Evolutionary conservation across 2,888 invertebrate species (phyloP).

Genomic region (Eupithecia subumbrata): DNA sequence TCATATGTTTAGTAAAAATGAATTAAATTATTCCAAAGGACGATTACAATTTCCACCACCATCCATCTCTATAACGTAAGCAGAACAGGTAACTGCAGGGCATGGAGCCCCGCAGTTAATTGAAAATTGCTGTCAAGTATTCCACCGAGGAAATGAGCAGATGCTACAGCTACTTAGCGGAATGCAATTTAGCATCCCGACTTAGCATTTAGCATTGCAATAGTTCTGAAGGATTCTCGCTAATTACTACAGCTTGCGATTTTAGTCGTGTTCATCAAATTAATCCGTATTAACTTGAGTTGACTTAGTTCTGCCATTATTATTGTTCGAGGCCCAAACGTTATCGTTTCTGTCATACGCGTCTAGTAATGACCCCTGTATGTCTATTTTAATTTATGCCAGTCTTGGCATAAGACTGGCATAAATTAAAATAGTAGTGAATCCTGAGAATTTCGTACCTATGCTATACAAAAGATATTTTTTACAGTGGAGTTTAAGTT

Average conservation of each 20-base stretch:
- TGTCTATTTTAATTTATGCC: background rate
- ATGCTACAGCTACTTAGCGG: conserved; percentile 47
- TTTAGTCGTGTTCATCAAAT: background rate
- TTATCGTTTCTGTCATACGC: background rate
- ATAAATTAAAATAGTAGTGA: background rate
- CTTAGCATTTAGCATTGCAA: conserved; percentile 33
- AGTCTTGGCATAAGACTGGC: background rate
- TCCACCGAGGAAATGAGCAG: conserved; percentile 50
- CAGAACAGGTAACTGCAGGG: conserved; percentile 1
- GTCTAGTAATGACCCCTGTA: background rate
- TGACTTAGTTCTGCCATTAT: background rate
- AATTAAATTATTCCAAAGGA: background rate
- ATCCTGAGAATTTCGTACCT: background rate
- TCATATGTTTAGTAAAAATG: background rate
- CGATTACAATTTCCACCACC: background rate
- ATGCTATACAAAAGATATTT: background rate
- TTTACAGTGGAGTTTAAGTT: background rate
- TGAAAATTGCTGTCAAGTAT: conserved; percentile 58
- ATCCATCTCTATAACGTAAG: background rate
- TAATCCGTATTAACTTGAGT: background rate
- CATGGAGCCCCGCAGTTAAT: conserved; percentile 45
- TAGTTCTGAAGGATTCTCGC: conserved; percentile 25
- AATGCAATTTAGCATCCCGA: conserved; percentile 44
- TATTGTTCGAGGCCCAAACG: too few relatives aligned
- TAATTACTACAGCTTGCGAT: conserved; percentile 11